Base-by-base conservation (phyloP, 2,113 vertebrate genomes). In the Gracilinanus agilis region DNA sequence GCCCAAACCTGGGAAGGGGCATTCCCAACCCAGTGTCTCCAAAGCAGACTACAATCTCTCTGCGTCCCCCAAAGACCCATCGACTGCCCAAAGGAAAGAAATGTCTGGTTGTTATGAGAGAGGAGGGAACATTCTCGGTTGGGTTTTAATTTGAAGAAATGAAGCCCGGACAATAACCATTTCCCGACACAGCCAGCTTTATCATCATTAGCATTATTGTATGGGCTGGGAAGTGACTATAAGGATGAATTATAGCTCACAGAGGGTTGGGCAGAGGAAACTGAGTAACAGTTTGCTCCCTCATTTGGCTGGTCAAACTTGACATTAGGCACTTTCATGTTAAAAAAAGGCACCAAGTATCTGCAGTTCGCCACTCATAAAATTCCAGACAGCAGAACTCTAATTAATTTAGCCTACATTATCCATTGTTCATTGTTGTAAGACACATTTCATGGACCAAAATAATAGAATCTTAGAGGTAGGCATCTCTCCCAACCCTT, bases 261-360 rank as follows among this genome's bases (percentile, higher is more conserved):
- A 27, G 55, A n/a, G 44, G 91, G 24, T 49, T 49, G 53, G 40
- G 49, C 40, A 9, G 90, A 49, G 9, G 24, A 29, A 44, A 89
- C 3, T 27, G 90, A 67, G 55, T 61, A 40, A 83, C n/a, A 83
- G 16, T 83, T 83, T 83, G 67, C 67, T 83, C 67, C 67, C n/a
- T 89, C 90, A 93, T 83, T 10, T 11, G 44, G 55, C 75, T 94
- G 58, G 54, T 97, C 95, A 29, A 83, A 97, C 61, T 96, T 96
- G 44, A 94, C 96, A 96, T 88, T 92, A 93, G 93, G 90, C 90
- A 93, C 49, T 88, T 40, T 53, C 92, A 61, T 16, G 92, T 54
- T 95, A 44, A 54, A 90, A 75, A 93, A 83, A 83, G 21, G n/a
- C 67, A 83, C 67, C n/a, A 9, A 83, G 19, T 83, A 7, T 21